Evolutionary conservation across 2,113 vertebrate species (phyloP).

Genomic region (Mohoua ochrocephala): DNA sequence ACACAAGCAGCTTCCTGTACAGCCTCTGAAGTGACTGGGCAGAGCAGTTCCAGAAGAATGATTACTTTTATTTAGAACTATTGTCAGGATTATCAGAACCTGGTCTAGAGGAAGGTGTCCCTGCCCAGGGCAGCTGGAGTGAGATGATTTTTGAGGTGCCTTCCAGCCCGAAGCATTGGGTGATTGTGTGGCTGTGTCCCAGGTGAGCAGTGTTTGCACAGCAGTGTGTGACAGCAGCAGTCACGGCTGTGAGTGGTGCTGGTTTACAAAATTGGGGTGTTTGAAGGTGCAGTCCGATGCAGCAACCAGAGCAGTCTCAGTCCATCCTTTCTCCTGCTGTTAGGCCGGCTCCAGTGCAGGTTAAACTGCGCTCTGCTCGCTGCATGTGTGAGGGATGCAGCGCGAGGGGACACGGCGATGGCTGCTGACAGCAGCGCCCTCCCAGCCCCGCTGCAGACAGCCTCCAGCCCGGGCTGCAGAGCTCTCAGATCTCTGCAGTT

Average conservation of each 20-base stretch:
- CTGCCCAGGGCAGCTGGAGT: neutral
- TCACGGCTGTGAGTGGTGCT: neutral
- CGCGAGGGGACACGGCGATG: neutral
- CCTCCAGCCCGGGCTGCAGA: neutral
- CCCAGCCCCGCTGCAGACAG: neutral
- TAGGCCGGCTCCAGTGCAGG: neutral
- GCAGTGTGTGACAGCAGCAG: neutral
- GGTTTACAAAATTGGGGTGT: fast-evolving
- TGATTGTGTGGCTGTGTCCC: fast-evolving
- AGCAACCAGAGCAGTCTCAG: neutral
- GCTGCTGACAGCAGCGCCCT: neutral
- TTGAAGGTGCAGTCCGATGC: neutral
- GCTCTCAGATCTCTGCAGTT: neutral
- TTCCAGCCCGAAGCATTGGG: neutral
- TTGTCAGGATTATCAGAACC: neutral
- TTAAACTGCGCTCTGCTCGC: neutral
- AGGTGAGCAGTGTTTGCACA: neutral
- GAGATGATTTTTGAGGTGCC: neutral
- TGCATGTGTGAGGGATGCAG: neutral
- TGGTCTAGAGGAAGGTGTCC: neutral
- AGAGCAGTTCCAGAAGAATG: neutral
- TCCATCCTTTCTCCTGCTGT: neutral
- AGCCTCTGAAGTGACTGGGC: neutral
- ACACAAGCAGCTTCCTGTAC: neutral
- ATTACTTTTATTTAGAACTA: neutral